Evolutionary conservation across 2,888 invertebrate genomes (phyloP).

Genomic region (Agrochola circellaris): DNA sequence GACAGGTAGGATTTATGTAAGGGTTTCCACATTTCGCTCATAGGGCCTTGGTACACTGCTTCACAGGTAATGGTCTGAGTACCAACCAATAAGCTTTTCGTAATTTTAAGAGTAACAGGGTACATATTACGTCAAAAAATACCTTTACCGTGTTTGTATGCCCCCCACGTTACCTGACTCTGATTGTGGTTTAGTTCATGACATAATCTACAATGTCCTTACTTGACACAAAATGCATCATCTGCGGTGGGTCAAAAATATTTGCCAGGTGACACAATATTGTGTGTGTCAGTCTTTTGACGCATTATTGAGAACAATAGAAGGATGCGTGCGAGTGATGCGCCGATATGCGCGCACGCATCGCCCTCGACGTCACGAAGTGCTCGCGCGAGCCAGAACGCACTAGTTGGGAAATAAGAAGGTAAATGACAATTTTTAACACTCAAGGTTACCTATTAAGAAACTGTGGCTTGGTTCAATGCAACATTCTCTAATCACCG

Average conservation of each 20-base stretch:
- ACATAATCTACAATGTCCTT: background rate
- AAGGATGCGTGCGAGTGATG: conserved; percentile 61
- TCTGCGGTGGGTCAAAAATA: conserved; percentile 34
- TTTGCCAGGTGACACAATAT: conserved; percentile 52
- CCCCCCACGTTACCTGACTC: conserved; percentile 15
- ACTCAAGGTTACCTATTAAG: no score
- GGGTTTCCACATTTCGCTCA: background rate
- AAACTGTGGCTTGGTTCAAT: background rate
- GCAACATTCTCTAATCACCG: background rate
- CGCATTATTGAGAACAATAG: conserved; percentile 63
- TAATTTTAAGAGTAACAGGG: background rate
- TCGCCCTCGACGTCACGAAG: conserved; percentile 33
- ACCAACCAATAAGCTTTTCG: background rate
- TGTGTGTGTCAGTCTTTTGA: conserved; percentile 49
- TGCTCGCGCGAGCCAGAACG: background rate
- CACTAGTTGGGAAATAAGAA: conserved; percentile 16
- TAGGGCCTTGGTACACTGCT: background rate
- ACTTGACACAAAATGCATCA: conserved; percentile 7
- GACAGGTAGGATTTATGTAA: background rate
- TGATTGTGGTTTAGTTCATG: conserved; percentile 36
- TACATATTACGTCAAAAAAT: background rate
- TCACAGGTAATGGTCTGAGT: background rate
- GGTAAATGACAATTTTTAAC: background rate
- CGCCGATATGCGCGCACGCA: conserved; percentile 43
- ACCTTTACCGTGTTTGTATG: background rate